Evolutionary conservation across 1,140 invertebrate species (phyloP), one percentile per base, ranked within the genome.

Genomic region (Luehdorfia chinensis): DNA sequence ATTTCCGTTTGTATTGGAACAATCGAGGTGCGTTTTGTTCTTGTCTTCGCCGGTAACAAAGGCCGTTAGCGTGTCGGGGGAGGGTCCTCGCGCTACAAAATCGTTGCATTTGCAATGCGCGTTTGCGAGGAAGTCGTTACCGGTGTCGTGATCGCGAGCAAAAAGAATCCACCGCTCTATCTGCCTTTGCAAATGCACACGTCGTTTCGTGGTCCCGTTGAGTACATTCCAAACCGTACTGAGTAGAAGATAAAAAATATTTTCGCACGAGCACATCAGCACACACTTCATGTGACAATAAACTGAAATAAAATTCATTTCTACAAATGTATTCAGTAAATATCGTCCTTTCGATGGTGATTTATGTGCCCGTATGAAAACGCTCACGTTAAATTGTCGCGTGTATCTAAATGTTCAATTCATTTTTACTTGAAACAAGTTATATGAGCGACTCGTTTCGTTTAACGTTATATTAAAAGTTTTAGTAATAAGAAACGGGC

Each of bases 91-190:
- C 43, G 45, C 68, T 72, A 66, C 59, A 44, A 57, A 65, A n/a
- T n/a, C 67, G 73, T 59, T 66, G 66, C 70, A 69, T 72, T 74
- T 66, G 34, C 67, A 48, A 59, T n/a, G n/a, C n/a, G 49, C 64
- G 65, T 71, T 75, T 75, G 61, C 57, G 33, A 70, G 60, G 62
- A 72, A 69, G 75, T 79, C 68, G 71, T 79, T 79, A 76, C 67
- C 66, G 62, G 64, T 59, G 61, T 61, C 55, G 69, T 48, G 57
- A 59, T 66, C 53, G 55, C 57, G 63, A 63, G 48, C 57, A 66
- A 72, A 74, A 76, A 72, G 65, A 59, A 64, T 55, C n/a, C n/a
- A n/a, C 49, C 45, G 58, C 56, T 60, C 48, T 53, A 68, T 61
- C 63, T 55, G 46, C 51, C 63, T 67, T 67, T 64, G 53, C 56